Evolutionary conservation across 2,797 vertebrate species (phyloP), one percentile per base, ranked within the genome.

Genomic region (Euthynnus affinis): DNA sequence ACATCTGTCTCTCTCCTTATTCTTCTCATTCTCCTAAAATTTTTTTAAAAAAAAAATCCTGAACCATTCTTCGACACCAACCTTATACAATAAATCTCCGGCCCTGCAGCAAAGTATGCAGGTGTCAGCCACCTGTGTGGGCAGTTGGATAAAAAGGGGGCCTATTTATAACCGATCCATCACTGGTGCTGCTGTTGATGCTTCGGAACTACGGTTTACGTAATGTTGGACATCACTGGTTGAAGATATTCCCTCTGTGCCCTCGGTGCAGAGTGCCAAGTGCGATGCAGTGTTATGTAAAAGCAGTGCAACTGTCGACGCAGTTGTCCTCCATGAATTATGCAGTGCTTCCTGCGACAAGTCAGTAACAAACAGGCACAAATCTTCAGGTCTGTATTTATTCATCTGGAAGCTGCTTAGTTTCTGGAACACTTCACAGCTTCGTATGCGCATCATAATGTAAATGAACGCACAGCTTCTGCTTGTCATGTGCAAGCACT

Each of bases 81-180:
- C 18, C 63, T 25, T 60, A 68, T 23, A 71, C 84, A 83, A 66
- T 71, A 75, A 56, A 76, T 56, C 42, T 68, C 18, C 34, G 58
- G 80, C 75, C 86, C 63, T 71, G 63, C 83, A 84, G 78, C 73
- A 52, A 48, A 67, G 83, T 58, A 64, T 73, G 82, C 82, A 69
- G 79, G 87, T 86, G 89, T 87, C 81, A 72, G 64, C 82, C 85
- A 88, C 91, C 91, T 88, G 90, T 76, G 91, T 90, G 88, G 92
- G 91, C 81, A 68, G 76, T 3, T 40, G 67, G 78, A 88, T 82
- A 75, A 85, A 88, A 87, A 72, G 61, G 34, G 84, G 76, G 32
- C 37, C 90, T 93, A 93, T 93, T 93, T 92, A 87, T 90, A 94
- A 82, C 81, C 0, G n/a, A 59, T 84, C 86, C 79, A 81, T 84